Percentiles rank a stretch among this genome's conserved stretches.
Evolutionary conservation across 2,797 vertebrate species (phyloP).

Genomic region (Enteromius afrohamiltoni): DNA sequence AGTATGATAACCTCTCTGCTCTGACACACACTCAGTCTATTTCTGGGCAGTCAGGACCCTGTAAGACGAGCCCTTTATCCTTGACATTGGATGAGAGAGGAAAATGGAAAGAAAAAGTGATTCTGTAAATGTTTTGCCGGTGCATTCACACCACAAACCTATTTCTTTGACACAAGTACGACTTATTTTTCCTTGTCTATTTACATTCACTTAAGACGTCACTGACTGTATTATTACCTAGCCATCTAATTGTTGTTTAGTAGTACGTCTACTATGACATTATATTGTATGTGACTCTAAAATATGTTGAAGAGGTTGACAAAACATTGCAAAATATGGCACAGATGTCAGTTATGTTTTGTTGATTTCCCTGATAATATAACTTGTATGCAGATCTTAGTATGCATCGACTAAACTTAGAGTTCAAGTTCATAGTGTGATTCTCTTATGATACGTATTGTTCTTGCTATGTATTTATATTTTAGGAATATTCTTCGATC

Average conservation of each 20-base stretch:
- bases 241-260: background rate
- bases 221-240: background rate
- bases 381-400: background rate
- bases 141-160: background rate
- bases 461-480: background rate
- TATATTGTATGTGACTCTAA: background rate
- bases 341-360: background rate
- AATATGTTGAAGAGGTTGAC: background rate
- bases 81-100: slow-evolving; percentile 34
- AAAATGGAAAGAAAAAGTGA: slow-evolving; percentile 11
- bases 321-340: background rate
- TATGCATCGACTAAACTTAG: background rate
- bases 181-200: background rate
- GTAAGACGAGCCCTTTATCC: slow-evolving; percentile 48
- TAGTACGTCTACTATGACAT: background rate
- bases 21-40: slow-evolving; percentile 40
- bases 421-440: background rate
- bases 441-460: background rate
- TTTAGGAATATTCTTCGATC: background rate
- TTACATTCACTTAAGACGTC: background rate
- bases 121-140: background rate
- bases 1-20: slow-evolving; percentile 43
- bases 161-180: background rate
- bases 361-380: background rate
- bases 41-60: slow-evolving; percentile 25